These are phyloP conservation scores for Rousettus madagascariensis DNA, from an alignment of 2,797 vertebrate species.

Conservation along the genomic window DNA sequence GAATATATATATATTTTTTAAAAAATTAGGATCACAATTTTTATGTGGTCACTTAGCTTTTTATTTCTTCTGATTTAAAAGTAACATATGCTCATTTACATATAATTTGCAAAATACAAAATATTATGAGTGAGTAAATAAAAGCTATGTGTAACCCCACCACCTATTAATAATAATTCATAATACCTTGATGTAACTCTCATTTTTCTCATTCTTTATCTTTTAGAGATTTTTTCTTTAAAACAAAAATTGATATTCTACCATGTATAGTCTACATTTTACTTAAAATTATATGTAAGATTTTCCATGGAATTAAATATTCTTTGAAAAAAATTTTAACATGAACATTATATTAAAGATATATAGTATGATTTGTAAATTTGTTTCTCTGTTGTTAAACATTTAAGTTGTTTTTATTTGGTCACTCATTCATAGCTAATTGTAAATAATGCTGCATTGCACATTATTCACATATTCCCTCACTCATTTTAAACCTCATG, in stretches of 20 bases:
- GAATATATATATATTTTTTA: not conserved
- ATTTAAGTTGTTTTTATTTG: not conserved
- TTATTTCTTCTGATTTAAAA: slow-evolving; percentile 11
- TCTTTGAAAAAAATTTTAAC: not conserved
- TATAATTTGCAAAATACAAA: not conserved
- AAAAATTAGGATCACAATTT: not conserved
- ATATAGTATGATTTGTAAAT: not conserved
- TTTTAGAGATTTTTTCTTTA: not conserved
- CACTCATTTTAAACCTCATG: not conserved
- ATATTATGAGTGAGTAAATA: not conserved
- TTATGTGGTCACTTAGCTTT: not conserved
- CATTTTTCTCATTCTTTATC: not conserved
- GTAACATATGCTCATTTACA: not conserved
- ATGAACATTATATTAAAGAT: not conserved
- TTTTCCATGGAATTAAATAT: not conserved
- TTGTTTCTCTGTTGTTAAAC: not conserved
- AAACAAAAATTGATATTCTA: not conserved
- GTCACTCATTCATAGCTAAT: not conserved
- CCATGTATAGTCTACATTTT: not conserved
- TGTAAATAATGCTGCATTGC: not conserved
- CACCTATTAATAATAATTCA: not conserved
- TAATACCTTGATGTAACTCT: not conserved
- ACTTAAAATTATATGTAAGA: not conserved
- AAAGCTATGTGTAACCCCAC: not conserved
- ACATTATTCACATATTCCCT: not conserved